Evolutionary conservation across 2,113 vertebrate genomes (phyloP).

Genomic region (Sardina pilchardus): DNA sequence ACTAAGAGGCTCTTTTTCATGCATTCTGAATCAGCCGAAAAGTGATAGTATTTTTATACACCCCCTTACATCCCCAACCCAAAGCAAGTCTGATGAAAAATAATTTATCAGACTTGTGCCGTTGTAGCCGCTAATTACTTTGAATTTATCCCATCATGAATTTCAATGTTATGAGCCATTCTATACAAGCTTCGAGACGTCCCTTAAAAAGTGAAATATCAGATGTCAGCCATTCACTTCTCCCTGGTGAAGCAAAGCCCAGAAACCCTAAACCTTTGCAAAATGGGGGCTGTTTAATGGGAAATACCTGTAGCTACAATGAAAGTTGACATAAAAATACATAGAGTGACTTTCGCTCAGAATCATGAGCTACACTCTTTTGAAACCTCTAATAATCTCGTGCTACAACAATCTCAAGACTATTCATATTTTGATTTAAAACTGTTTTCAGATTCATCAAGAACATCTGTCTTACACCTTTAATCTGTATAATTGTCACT

Average conservation of each 20-base stretch:
- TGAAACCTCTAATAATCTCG: neutral
- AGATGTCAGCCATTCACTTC: neutral
- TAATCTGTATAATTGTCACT: neutral
- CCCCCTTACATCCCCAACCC: neutral
- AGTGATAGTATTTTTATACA: neutral
- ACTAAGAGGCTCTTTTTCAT: neutral
- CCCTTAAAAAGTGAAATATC: conserved; percentile 3
- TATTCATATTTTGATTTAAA: neutral
- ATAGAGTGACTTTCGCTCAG: neutral
- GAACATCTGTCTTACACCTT: neutral
- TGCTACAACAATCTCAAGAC: too few relatives aligned
- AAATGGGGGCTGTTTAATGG: conserved; percentile 5
- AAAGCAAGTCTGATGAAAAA: too few relatives aligned
- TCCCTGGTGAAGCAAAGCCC: neutral
- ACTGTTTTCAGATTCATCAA: neutral
- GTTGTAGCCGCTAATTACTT: neutral
- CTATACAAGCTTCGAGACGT: neutral
- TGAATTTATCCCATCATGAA: neutral
- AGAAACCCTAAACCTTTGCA: neutral
- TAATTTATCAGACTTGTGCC: neutral
- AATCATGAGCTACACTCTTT: neutral
- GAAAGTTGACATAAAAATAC: neutral
- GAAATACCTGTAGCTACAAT: neutral
- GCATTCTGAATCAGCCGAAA: neutral
- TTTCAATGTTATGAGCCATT: conserved; percentile 17